Evolutionary conservation across 2,113 vertebrate genomes (phyloP), one percentile per base, ranked within the genome.

Genomic region (Salminus brasiliensis): DNA sequence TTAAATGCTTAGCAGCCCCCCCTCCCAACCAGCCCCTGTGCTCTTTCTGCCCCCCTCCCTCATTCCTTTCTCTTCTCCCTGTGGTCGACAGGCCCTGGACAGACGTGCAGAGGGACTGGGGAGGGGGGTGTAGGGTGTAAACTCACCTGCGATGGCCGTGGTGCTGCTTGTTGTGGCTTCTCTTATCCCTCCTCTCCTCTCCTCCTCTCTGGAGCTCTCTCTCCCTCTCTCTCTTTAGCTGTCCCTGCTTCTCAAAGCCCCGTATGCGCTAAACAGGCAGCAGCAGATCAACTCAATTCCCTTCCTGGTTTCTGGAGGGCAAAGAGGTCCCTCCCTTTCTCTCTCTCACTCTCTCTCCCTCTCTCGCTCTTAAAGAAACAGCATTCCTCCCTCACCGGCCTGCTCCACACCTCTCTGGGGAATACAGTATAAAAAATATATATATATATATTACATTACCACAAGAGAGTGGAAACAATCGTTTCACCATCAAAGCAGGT

Each of bases 251-350:
- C 91, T 92, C 92, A 93, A 92, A 94, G 90, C 91, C 91, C 91
- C 86, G 92, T 94, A 92, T 94, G 94, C 93, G 91, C 93, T 93
- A 93, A 91, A 89, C 91, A 92, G 90, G 91, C 93, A 93, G 92
- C 92, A 93, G 92, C 92, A 94, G 92, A 93, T 92, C 92, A 92
- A 93, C 93, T 94, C 91, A 94, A 92, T 93, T 95, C 94, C 93
- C 94, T 95, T 95, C 94, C 94, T 95, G 94, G 94, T 95, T 95
- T 93, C 93, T 94, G 93, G 93, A 94, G 94, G 93, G 93, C 93
- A 94, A 92, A 92, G 93, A 94, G 94, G 92, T 93, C 93, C 94
- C 94, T 95, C 95, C 94, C 94, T 94, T 92, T 94, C 94, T 93
- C 91, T 93, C 90, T 89, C 90, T 81, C 88, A 84, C 84, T 65